Percentiles rank a stretch among this genome's conserved stretches.
Evolutionary conservation across 53 echinoderm and acorn worm species (phyloP).

Genomic region (Actinopyga echinites): DNA sequence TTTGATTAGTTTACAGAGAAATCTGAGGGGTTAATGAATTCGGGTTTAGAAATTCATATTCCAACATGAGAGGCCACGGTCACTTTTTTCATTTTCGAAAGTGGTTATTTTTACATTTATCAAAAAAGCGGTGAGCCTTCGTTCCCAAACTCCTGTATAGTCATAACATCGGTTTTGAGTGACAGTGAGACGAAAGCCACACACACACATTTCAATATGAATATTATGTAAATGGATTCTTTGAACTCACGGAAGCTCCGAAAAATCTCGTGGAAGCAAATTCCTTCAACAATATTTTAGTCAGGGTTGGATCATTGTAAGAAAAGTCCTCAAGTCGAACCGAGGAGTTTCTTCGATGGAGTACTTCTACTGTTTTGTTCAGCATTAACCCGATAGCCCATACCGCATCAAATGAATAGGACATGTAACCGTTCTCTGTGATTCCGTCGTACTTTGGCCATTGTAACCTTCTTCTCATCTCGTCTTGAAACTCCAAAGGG

Average conservation of each 20-base stretch:
- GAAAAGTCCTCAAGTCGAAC: conserved; percentile 4
- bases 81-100: too few relatives aligned
- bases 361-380: neutral
- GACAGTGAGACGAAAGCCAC: too few relatives aligned
- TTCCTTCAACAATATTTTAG: neutral
- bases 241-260: conserved; percentile 20
- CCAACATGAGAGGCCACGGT: too few relatives aligned
- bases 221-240: too few relatives aligned
- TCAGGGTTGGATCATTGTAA: neutral
- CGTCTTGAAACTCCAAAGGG: neutral
- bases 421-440: conserved; percentile 22
- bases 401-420: conserved; percentile 9
- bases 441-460: conserved; percentile 3
- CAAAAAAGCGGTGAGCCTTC: too few relatives aligned
- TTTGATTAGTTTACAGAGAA: too few relatives aligned
- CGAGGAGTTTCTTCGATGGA: neutral
- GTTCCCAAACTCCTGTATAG: too few relatives aligned
- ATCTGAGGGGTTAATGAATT: too few relatives aligned
- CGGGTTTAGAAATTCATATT: too few relatives aligned
- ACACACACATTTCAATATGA: too few relatives aligned
- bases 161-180: too few relatives aligned
- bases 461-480: neutral
- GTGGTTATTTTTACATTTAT: too few relatives aligned
- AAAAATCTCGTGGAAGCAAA: conserved; percentile 1
- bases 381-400: conserved; percentile 11